A percentile compares a stretch with the other conserved stretches of the same genome.
phyloP scores from a whole-genome alignment of 2,113 vertebrate species.

The Podarcis cretensis region DNA sequence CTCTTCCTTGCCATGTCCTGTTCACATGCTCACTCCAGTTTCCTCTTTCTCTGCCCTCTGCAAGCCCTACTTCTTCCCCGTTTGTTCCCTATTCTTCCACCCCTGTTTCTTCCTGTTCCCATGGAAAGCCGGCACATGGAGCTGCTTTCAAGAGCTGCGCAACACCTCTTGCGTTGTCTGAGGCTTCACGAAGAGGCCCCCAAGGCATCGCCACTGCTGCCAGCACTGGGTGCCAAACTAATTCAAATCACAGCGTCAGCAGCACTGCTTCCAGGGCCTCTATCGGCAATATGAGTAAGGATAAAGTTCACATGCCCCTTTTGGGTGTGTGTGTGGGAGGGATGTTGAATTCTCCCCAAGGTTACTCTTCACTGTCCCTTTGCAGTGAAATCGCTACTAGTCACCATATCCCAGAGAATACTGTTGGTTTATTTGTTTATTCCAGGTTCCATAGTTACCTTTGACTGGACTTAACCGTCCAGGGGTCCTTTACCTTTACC shows the following conservation, averaged over 20 bases:
- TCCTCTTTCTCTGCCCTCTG: background rate
- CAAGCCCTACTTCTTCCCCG: background rate
- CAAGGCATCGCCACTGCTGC: background rate
- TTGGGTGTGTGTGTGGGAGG: background rate
- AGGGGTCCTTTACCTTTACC: background rate
- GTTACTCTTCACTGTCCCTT: background rate
- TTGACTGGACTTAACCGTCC: too few species aligned
- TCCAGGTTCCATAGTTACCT: too few species aligned
- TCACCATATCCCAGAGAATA: background rate
- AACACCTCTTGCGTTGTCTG: background rate
- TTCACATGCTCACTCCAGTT: background rate
- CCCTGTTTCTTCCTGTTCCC: conserved; percentile 10
- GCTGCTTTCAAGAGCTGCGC: background rate
- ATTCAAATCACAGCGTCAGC: background rate
- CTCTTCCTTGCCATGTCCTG: background rate
- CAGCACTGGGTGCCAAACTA: background rate
- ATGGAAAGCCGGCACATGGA: background rate
- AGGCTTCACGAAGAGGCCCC: background rate
- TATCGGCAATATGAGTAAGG: background rate
- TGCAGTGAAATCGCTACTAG: too few species aligned
- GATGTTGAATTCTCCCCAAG: background rate
- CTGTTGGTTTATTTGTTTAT: too few species aligned
- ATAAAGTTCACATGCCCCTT: background rate
- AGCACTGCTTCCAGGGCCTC: background rate
- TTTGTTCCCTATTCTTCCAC: background rate